A percentile compares a stretch with the other conserved stretches of the same genome.
Conservation (phyloP, 2,888 invertebrate genomes). For the Philaethria dido region DNA sequence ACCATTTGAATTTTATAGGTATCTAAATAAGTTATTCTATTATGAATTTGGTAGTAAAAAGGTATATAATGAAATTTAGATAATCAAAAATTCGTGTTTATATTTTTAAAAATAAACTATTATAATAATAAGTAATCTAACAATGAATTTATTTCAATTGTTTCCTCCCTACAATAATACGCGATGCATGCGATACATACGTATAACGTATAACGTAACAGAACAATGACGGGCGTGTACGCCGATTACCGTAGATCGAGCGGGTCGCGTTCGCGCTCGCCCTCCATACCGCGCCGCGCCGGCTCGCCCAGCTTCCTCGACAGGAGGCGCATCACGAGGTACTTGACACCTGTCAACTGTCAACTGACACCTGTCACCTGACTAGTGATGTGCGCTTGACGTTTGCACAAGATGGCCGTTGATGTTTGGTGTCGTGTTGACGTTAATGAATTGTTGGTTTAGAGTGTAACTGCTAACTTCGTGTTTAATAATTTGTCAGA, state of each 20-base stretch:
- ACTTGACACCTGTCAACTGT: conserved; percentile 51
- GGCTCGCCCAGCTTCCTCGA: conserved; percentile 98
- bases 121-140: not conserved
- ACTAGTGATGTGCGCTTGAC: conserved; percentile 23
- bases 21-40: too few species aligned
- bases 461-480: too few species aligned
- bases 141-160: conserved; percentile 39
- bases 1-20: too few species aligned
- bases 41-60: too few species aligned
- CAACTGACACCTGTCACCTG: not conserved
- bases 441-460: not conserved
- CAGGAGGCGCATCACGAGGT: conserved; percentile 97
- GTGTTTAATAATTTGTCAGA: too few species aligned
- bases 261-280: conserved; percentile 85
- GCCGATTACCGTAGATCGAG: conserved; percentile 81
- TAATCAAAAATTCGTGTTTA: not conserved
- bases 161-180: conserved; percentile 42
- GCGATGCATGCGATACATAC: conserved; percentile 38
- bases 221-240: conserved; percentile 82
- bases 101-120: not conserved
- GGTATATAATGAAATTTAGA: too few species aligned
- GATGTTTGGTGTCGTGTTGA: too few species aligned
- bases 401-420: conserved; percentile 18
- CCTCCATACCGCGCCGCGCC: conserved; percentile 95
- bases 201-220: conserved; percentile 47